A percentile compares a stretch with the other conserved stretches of the same genome.
phyloP scores from a whole-genome alignment of 2,888 invertebrate species.

The Caenorhabditis wallacei region DNA sequence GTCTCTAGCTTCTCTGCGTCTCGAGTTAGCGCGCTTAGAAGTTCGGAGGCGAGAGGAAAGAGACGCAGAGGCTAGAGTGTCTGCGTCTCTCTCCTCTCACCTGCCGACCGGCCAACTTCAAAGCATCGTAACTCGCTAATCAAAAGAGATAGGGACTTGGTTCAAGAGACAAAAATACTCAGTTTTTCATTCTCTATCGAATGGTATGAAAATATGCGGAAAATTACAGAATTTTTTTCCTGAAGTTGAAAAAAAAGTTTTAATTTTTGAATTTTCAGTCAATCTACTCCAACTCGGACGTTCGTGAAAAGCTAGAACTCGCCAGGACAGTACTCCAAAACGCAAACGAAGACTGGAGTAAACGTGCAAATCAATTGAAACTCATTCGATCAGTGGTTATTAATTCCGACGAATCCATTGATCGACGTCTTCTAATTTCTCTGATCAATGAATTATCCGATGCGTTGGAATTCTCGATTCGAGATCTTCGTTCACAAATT shows the following conservation, averaged over 20 bases:
- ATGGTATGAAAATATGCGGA: no score
- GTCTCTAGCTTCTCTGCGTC: not conserved
- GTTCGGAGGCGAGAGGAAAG: not conserved
- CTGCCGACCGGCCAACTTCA: not conserved
- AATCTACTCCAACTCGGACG: constrained; percentile 47
- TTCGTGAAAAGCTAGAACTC: constrained; percentile 42
- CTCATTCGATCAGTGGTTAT: constrained; percentile 48
- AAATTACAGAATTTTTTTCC: no score
- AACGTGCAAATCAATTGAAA: constrained; percentile 60
- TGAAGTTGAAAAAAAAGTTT: no score
- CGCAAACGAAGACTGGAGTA: constrained; percentile 61
- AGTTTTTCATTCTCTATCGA: no score
- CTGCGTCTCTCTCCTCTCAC: not conserved
- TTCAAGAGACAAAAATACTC: not conserved
- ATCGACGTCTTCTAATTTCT: constrained; percentile 35
- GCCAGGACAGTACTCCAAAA: constrained; percentile 43
- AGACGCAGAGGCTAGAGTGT: not conserved
- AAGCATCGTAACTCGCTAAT: not conserved
- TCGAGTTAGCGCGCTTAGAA: not conserved
- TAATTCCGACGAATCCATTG: constrained; percentile 38
- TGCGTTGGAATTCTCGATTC: constrained; percentile 49
- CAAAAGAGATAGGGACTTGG: not conserved
- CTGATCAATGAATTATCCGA: constrained; percentile 38
- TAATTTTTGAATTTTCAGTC: constrained; percentile 54
- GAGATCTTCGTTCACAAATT: constrained; percentile 57